Base-by-base conservation (phyloP, 2,113 vertebrate genomes). In the Andinoacara biseriatus region DNA sequence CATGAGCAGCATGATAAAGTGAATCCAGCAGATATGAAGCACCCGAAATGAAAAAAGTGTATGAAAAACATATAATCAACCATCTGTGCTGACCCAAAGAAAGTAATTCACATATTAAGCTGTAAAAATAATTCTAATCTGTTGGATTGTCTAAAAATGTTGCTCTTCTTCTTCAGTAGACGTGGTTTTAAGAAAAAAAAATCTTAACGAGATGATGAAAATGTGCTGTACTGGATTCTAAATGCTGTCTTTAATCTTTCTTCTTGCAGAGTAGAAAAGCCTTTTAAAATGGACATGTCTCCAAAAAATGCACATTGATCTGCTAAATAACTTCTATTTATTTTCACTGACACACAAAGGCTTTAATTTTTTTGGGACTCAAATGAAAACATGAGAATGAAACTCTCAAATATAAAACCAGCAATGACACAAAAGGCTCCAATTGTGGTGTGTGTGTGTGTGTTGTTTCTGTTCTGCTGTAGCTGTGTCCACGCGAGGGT, bases 351-450 rank as follows among this genome's bases (percentile, higher is more conserved):
- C 24, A 57, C 24, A 57, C 26, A 0, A 20, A 38, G 31, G 9
- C 22, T 4, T 65, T 26, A 26, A 7, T 78, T 46, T 52, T 61
- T 35, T 59, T 49, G 5, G 10, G 29, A 22, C 52, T 13, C 29
- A n/a, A 62, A 43, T 2, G 15, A 43, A 74, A 76, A 58, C 22
- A 43, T 61, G 5, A 18, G 62, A 58, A 52, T 17, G 58, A 22
- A 78, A 7, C 15, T 78, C 72, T 89, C 77, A 63, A 58, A 87
- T 74, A 18, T 57, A 29, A 80, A 77, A 49, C 5, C n/a, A 3
- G 1, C 13, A 72, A 54, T 15, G 56, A 62, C 72, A 2, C 4
- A 24, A 87, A 69, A 86, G 81, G 83, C 72, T 82, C 59, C 5
- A n/a, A 26, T 40, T 33, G 31, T 33, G 31, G 35, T 58, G 24